Base-by-base conservation (phyloP, 2,797 vertebrate genomes). In the Xenopus petersii region DNA sequence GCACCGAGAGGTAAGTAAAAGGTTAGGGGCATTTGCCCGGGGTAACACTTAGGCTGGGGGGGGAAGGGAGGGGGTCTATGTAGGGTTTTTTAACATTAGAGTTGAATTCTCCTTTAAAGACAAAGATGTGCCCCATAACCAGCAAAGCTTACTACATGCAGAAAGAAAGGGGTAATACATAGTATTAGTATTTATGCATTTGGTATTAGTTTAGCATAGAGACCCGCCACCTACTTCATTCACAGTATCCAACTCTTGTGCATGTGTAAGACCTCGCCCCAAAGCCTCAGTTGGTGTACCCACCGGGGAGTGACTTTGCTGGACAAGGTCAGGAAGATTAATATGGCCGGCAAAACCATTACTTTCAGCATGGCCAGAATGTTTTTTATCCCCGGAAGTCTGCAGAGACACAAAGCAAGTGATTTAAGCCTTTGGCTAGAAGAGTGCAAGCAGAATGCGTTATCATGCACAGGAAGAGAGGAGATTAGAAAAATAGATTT, bases 321-420 rank as follows among this genome's bases (percentile, higher is more conserved):
- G 96, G 84, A 98, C 93, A 90, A 98, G 90, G 91, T 99, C 96
- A 5, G 97, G 97, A 72, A 98, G 96, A 85, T 96, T 97, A 93
- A 92, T 87, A 88, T 95, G 94, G 86, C 95, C 90, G 9, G 93
- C 92, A 82, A 96, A 97, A 87, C 95, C 93, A 86, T 96, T 95
- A 92, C 95, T 96, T 90, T 95, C 93, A 83, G 90, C 61, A 73
- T 97, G 96, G 81, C 94, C 84, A 71, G 94, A 93, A 82, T 92
- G 92, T 89, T 94, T 95, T 93, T 94, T 93, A 82, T 94, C 94
- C 86, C 92, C 91, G 70, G 89, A 87, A 42, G 91, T 95, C 96
- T 98, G 94, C 85, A 92, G 91, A 91, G 82, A 90, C 68, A 80
- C 82, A 91, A 86, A 84, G 82, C 81, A 85, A 82, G 75, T 83